Base-by-base conservation (phyloP, 1,140 invertebrate genomes). In the Leptinotarsa texana region DNA sequence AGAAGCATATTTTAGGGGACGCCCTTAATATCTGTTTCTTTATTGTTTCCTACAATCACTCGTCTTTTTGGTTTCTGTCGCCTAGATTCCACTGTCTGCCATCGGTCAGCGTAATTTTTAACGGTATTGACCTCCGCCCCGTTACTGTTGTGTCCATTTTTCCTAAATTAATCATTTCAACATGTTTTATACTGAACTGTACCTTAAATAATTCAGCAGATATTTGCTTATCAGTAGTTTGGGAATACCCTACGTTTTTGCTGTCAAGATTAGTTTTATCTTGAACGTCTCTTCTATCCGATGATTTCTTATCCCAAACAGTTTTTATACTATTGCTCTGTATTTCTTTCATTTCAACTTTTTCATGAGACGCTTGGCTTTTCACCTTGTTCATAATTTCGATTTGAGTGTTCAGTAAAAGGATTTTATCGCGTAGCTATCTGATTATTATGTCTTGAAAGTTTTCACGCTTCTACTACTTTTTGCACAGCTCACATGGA, bases 221-320 rank as follows among this genome's bases (percentile, higher is more conserved):
- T 63, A 63, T 21, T 63, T 63, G 13, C 62, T 63, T 63, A 63
- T 63, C 62, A 4, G n/a, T n/a, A n/a, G n/a, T n/a, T n/a, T n/a
- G n/a, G 3, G 13, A 63, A 63, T 17, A 3, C 1, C 5, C 22
- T 4, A 11, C 3, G 1, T 63, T 63, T 63, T 63, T 24, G 22
- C 22, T 63, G 13, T 63, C 62, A 18, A 63, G 13, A 24, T 63
- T 3, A 11, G 2, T 63, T 24, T 21, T 21, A 21, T 21, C 22
- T 63, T 13, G 3, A 51, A 51, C 0, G 3, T 63, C 22, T 63
- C 22, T 0, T 18, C 18, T 63, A 27, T 63, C 63, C 13, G 18
- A 63, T 63, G 18, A 22, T 63, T 63, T 63, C 24, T 27, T 63
- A 1, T 63, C 13, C 63, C 18, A 21, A 27, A 5, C 63, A 22